Base-by-base conservation (phyloP, 2,113 vertebrate species). In the Nannobrachium achirus region DNA sequence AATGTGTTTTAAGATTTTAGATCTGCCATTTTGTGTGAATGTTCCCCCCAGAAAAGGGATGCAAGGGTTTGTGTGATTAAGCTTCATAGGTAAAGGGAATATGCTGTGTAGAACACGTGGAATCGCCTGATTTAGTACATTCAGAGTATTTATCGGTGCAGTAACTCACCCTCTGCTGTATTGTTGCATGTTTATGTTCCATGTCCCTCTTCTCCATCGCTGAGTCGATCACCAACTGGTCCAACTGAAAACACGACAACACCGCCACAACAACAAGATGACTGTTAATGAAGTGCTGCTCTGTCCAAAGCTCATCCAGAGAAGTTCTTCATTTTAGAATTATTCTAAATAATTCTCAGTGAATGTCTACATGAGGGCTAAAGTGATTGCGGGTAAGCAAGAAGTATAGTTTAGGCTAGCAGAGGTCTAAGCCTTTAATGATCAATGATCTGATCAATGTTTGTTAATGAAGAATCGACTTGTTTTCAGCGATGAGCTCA, bases 131-230 rank as follows among this genome's bases (percentile, higher is more conserved):
- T 33, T 33, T 33, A 33, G 3, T 33, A 33, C 25, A 33, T 33
- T 33, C 25, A 33, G 13, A 39, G 39, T 15, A 59, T n/a, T 1
- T 10, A 15, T 63, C 18, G 1, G 10, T 40, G 7, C 2, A 25
- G 33, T 0, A 19, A 79, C 89, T 93, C 88, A 99, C 97, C 94
- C 95, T 89, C 85, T 99, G 98, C 86, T 99, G 98, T 56, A 99
- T 96, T 7, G 96, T 94, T 0, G 97, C 96, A 0, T 99, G 98
- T 68, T 96, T 98, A 64, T 96, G 96, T 74, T 99, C 98, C 97
- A 99, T 98, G 68, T 99, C 98, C 55, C 98, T 91, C 90, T 99
- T 99, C 82, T 99, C 97, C 91, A 97, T 95, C 0, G 98, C 98
- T 0, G 97, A 97, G 78, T 98, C 96, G 0, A 99, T 97, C 92